Evolutionary conservation across 2,113 vertebrate genomes (phyloP), one percentile per base, ranked within the genome.

Genomic region (Cryptotis parvus): DNA sequence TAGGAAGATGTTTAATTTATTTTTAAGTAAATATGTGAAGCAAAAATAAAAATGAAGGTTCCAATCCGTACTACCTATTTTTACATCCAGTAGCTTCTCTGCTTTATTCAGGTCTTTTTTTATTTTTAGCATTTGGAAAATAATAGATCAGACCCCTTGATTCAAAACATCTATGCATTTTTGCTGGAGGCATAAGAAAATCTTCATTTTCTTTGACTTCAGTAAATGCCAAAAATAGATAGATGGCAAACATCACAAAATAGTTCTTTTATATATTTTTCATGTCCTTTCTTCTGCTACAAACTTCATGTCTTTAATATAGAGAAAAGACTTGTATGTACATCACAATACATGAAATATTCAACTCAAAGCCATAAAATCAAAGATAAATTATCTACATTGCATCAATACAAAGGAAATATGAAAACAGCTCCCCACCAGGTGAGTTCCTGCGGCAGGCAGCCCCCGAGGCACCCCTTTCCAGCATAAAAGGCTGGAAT

Each of bases 81-180:
- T n/a, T 66, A 33, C 16, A 37, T 70, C 58, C 1, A 35, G 35
- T 66, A 89, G 49, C 41, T 68, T 77, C 91, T 78, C 58, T 85
- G 22, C 76, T 93, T 89, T 82, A 29, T 9, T 82, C 79, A 68
- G 31, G 77, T 93, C 14, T 74, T n/a, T 24, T 63, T 68, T 80
- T 1, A 79, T 61, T 87, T 87, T 94, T 94, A 87, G 77, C 73
- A 78, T 91, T 78, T 91, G 89, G 45, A 43, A 63, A 83, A 74
- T 70, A 91, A 39, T 74, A 80, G n/a, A 24, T 84, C 31, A 81
- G 82, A 92, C 29, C 81, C 35, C 68, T 78, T 90, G n/a, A 80
- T 76, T 87, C 65, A 91, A 68, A 80, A 89, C 63, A 81, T 26
- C n/a, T 75, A 78, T 69, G 15, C 58, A 29, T 88, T 93, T 84